These are phyloP conservation scores for Lagodon rhomboides DNA, from an alignment of 2,797 vertebrate genomes.

Conservation along the genomic window DNA sequence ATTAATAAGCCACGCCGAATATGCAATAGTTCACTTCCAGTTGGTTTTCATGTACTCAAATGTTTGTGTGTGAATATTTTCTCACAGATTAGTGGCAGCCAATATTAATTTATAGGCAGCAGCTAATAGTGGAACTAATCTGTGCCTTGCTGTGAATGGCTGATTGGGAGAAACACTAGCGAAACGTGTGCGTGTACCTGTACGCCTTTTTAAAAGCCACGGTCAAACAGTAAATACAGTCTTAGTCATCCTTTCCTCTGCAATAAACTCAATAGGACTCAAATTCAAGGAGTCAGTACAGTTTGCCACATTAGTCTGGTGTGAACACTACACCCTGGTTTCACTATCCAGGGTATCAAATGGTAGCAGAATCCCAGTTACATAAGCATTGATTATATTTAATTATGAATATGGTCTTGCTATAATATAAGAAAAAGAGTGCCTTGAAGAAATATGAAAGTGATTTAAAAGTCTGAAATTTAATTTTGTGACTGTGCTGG, in stretches of 20 bases:
- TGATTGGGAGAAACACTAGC: slow-evolving; percentile 14
- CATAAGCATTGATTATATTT: slow-evolving; percentile 15
- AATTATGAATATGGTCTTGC: slow-evolving; percentile 17
- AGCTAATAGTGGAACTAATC: slow-evolving; percentile 7
- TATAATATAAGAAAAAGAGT: slow-evolving; percentile 28
- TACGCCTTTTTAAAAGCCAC: slow-evolving; percentile 20
- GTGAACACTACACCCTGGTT: not conserved
- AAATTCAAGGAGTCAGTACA: slow-evolving; percentile 6
- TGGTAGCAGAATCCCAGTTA: not conserved
- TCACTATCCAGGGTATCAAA: slow-evolving; percentile 11
- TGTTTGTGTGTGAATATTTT: slow-evolving; percentile 21
- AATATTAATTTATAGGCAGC: slow-evolving; percentile 26
- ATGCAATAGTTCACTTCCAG: slow-evolving; percentile 45
- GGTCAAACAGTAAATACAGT: slow-evolving; percentile 20
- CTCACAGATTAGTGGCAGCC: slow-evolving; percentile 11
- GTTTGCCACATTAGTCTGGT: slow-evolving; percentile 5
- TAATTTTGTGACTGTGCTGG: slow-evolving; percentile 7
- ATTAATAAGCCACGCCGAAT: slow-evolving; percentile 49
- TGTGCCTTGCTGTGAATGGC: slow-evolving; percentile 69
- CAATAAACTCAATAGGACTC: slow-evolving; percentile 47
- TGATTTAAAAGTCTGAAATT: slow-evolving; percentile 13
- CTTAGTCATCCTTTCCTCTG: slow-evolving; percentile 39
- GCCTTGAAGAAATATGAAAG: slow-evolving; percentile 27
- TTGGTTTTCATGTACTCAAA: slow-evolving; percentile 1
- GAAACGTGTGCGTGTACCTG: not conserved